Base-by-base conservation (phyloP, 2,797 vertebrate genomes). In the Sciurus carolinensis region DNA sequence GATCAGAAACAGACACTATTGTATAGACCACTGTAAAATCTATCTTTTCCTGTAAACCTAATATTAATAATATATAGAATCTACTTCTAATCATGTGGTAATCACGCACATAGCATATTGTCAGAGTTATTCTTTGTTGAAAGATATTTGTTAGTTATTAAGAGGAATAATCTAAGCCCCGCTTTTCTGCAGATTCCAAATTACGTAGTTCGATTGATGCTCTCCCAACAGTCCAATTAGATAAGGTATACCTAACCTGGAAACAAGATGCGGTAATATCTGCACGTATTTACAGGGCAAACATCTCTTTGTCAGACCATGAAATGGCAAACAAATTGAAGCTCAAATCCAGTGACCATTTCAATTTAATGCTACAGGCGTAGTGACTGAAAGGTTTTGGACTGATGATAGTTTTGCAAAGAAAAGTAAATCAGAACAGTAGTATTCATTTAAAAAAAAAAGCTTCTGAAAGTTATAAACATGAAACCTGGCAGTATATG, bases 401-500 rank as follows among this genome's bases (percentile, higher is more conserved):
- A 47, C 33, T 17, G 71, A 96, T 24, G 87, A 93, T 81, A 24
- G 95, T 96, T 97, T 57, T 50, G 92, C 66, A 94, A 87, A 96
- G 95, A 97, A 95, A 97, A 97, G 69, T 97, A 71, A 91, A 82
- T 95, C 75, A 92, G 59, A 95, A 95, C 91, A 94, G 83, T 75
- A 89, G 69, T 79, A 77, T 97, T 44, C 64, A 84, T 87, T 66
- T 42, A 76, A 71, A 83, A 52, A 66, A 66, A 66, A 96, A 80
- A 95, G 59, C 92, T 90, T 87, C 93, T 96, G 93, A 92, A 97
- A 98, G 97, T 98, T 98, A 98, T 10, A 62, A 98, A 90, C 95
- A 47, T 97, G 93, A 97, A 98, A 98, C 84, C 97, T 98, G 96
- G 96, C 97, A 66, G 89, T 97, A 97, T 84, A 98, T 94, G 96